A percentile compares a stretch with the other conserved stretches of the same genome.
phyloP scores from a whole-genome alignment of 1,140 invertebrate species.

The Bombus confusus region DNA sequence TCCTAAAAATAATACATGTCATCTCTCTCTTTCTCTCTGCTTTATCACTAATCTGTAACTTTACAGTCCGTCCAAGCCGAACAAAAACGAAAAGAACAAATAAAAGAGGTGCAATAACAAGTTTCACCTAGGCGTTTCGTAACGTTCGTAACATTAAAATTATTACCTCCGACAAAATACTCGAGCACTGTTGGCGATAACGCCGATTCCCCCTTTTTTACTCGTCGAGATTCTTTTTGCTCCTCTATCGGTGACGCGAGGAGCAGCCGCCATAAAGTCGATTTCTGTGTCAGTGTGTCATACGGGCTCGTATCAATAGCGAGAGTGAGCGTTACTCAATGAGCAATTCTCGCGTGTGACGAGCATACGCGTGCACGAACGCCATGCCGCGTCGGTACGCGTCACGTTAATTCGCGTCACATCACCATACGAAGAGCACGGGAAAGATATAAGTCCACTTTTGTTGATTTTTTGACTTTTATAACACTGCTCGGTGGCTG shows the following conservation, averaged over 20 bases:
- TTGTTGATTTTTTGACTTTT: too few species aligned
- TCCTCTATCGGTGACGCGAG: neutral
- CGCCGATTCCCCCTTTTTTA: neutral
- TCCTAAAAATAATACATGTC: too few species aligned
- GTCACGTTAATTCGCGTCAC: neutral
- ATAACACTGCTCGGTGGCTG: too few species aligned
- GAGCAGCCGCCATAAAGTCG: constrained; percentile 19
- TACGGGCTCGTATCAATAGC: constrained; percentile 58
- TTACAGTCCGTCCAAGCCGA: too few species aligned
- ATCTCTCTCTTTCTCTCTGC: too few species aligned
- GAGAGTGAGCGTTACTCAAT: constrained; percentile 67
- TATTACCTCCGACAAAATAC: neutral
- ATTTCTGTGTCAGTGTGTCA: constrained; percentile 68
- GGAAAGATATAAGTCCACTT: too few species aligned
- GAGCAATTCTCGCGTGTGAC: constrained; percentile 59
- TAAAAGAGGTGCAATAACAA: neutral
- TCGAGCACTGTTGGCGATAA: neutral
- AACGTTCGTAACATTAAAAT: neutral
- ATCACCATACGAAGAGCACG: too few species aligned
- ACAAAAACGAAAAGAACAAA: too few species aligned
- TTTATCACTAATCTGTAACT: too few species aligned
- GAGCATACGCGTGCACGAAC: constrained; percentile 27
- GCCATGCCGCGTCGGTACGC: constrained; percentile 6
- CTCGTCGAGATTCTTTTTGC: neutral
- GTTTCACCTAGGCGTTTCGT: neutral